Evolutionary conservation across 2,888 invertebrate genomes (phyloP), one percentile per base, ranked within the genome.

Genomic region (Campopleginae sp.): DNA sequence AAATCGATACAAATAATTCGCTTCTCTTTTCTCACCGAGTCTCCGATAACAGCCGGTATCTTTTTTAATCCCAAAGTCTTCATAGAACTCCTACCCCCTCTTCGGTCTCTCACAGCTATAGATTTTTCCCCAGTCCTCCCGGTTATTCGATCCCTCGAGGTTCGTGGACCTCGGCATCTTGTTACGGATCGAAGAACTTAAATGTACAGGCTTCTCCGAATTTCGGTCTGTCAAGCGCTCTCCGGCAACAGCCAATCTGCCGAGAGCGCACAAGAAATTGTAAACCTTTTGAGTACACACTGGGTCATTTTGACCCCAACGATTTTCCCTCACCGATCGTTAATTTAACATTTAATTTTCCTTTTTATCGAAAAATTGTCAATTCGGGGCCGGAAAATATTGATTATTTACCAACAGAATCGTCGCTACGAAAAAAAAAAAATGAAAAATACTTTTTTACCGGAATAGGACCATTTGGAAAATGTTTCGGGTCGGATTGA

Each of bases 171-270:
- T 81, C 23, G 68, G 63, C 61, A 51, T 80, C 63, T 54, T 48
- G 76, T 76, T 63, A 76, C 70, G 70, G 27, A 70, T 70, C 42
- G 38, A 70, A 58, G 70, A 58, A 42, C n/a, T n/a, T 71, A 31
- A 6, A 23, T 51, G 3, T 54, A 51, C 42, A 42, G 58, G 58
- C 5, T 27, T 3, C 27, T 58, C 12, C 27, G 5, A 27, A 6
- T 3, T 19, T 19, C 8, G 19, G 8, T 19, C 17, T 2, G 17
- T 4, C 17, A 5, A 31, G 1, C n/a, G 14, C 2, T 48, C 48
- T 14, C n/a, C 4, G n/a, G n/a, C n/a, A 6, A 7, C 48, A 48
- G n/a, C 48, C n/a, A 48, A 48, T 48, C 7, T 0, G 38, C 38
- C 38, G 7, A 5, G 38, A 3, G 38, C 4, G 38, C 4, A 7